Percentiles rank a stretch among this genome's conserved stretches.
Conservation (phyloP, 2,888 invertebrate species). For the Anthophora plumipes region DNA sequence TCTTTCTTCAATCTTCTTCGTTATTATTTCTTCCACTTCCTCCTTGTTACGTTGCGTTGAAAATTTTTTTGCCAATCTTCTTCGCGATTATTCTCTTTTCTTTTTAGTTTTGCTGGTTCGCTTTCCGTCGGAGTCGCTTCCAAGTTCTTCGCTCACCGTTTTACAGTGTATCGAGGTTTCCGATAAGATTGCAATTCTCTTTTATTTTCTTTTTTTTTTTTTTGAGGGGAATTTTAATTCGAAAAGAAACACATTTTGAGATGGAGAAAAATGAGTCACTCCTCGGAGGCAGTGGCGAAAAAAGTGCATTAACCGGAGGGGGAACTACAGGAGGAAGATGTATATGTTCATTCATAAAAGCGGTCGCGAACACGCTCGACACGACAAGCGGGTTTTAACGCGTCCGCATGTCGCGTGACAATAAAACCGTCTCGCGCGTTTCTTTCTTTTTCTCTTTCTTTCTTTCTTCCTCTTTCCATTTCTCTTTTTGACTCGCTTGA, state of each 20-base stretch:
- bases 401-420: constrained; percentile 46
- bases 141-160: too few relatives aligned
- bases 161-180: too few relatives aligned
- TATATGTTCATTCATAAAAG: constrained; percentile 24
- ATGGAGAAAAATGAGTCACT: background rate
- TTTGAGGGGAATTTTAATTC: background rate
- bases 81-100: too few relatives aligned
- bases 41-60: background rate
- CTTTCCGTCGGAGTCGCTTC: too few relatives aligned
- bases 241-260: background rate
- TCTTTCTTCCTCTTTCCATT: too few relatives aligned
- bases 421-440: constrained; percentile 24
- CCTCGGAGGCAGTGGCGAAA: background rate
- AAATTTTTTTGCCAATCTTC: too few relatives aligned
- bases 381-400: constrained; percentile 30
- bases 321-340: background rate
- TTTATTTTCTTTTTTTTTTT: too few relatives aligned
- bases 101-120: too few relatives aligned
- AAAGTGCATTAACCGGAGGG: background rate
- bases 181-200: too few relatives aligned
- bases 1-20: background rate
- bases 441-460: background rate
- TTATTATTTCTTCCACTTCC: background rate
- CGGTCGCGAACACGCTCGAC: constrained; percentile 1
- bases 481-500: constrained; percentile 34